phyloP scores from a whole-genome alignment of 2,113 vertebrate genomes.

The Burhinus oedicnemus region DNA sequence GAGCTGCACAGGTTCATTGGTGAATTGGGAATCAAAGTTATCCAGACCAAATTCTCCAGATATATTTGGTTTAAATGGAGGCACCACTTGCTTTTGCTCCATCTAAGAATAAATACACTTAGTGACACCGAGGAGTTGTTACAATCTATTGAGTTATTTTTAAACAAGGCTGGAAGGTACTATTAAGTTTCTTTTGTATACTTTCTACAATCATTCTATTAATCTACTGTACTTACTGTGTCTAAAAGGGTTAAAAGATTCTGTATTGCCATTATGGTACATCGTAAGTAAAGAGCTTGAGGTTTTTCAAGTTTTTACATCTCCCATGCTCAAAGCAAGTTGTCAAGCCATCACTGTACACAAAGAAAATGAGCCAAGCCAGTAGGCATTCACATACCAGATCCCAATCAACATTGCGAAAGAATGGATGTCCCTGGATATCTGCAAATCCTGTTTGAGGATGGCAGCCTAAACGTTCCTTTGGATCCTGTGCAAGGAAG shows the following conservation, averaged over 20 bases:
- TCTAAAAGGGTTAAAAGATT: not conserved
- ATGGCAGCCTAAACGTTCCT: constrained; percentile 96
- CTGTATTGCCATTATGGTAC: not conserved
- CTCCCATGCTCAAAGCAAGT: not conserved
- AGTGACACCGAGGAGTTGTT: not conserved
- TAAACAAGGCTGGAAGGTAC: not conserved
- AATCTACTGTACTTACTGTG: not conserved
- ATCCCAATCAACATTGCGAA: constrained; percentile 97
- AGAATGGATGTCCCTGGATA: constrained; percentile 96
- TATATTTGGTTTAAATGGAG: constrained; percentile 99
- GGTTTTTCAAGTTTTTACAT: not conserved
- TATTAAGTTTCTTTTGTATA: not conserved
- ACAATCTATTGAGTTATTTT: not conserved
- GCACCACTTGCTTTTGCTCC: constrained; percentile 98
- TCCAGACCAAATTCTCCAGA: constrained; percentile 98
- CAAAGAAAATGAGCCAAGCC: not conserved
- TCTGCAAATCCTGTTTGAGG: constrained; percentile 98
- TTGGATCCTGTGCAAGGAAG: constrained; percentile 85
- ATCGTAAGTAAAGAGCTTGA: not conserved
- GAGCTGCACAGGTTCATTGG: constrained; percentile 97
- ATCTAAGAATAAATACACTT: constrained; percentile 81
- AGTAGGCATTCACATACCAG: constrained; percentile 81
- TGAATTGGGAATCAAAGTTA: constrained; percentile 98
- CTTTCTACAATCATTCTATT: not conserved
- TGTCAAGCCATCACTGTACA: not conserved